These are phyloP conservation scores for Cardiocondyla obscurior DNA, from an alignment of 1,140 invertebrate genomes.

Conservation along the genomic window DNA sequence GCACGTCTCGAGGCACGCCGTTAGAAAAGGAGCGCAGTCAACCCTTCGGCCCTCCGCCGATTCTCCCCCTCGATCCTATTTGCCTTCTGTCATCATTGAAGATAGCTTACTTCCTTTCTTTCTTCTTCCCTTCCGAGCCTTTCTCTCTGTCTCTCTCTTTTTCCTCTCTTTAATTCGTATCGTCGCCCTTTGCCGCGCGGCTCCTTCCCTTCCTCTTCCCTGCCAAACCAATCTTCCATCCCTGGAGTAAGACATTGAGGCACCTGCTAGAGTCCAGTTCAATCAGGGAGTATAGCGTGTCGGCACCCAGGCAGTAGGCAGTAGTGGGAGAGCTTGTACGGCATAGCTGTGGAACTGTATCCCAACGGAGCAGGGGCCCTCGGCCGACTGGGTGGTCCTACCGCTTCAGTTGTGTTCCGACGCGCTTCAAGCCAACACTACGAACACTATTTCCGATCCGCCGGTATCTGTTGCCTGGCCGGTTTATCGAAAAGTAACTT, in stretches of 20 bases:
- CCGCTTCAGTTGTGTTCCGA: constrained; percentile 84
- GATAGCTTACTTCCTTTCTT: constrained; percentile 46
- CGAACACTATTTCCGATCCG: constrained; percentile 73
- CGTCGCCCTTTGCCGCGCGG: constrained; percentile 19
- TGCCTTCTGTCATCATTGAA: constrained; percentile 52
- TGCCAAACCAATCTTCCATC: constrained; percentile 80
- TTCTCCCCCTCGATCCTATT: constrained; percentile 8
- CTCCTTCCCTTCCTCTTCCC: constrained; percentile 58
- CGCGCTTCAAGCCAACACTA: constrained; percentile 83
- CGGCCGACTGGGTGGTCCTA: constrained; percentile 84
- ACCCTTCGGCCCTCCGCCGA: background rate
- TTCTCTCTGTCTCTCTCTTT: too few species aligned
- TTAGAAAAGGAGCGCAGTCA: background rate
- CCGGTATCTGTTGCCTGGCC: constrained; percentile 45
- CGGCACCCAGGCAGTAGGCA: constrained; percentile 61
- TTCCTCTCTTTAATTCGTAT: constrained; percentile 56
- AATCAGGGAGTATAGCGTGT: constrained; percentile 73
- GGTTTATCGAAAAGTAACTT: constrained; percentile 34
- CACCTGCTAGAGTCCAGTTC: constrained; percentile 81
- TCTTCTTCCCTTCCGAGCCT: constrained; percentile 27
- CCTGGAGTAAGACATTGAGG: constrained; percentile 83
- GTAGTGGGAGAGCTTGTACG: constrained; percentile 82
- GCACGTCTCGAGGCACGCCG: background rate
- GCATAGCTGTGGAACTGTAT: constrained; percentile 79
- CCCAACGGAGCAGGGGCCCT: constrained; percentile 76